Evolutionary conservation across 2,888 invertebrate species (phyloP).

Genomic region (Exephanes ischioxanthus): DNA sequence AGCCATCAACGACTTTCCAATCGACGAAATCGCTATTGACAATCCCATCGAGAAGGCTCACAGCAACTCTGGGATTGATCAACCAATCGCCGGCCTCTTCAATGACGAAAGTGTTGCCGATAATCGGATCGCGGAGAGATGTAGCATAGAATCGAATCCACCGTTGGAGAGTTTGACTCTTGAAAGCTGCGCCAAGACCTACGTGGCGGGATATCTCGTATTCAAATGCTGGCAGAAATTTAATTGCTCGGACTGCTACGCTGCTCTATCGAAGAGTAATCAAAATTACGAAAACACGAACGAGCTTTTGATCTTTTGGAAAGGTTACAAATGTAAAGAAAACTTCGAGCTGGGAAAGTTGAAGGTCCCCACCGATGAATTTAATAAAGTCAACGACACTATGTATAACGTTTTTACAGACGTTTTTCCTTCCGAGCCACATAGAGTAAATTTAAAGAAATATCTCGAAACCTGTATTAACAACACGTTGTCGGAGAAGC

Average conservation of each 20-base stretch:
- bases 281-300: neutral
- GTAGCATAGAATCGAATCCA: neutral
- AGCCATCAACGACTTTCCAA: neutral
- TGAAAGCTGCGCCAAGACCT: constrained; percentile 3
- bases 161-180: neutral
- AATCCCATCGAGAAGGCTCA: neutral
- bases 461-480: constrained; percentile 22
- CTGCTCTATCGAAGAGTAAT: constrained; percentile 7
- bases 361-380: constrained; percentile 27
- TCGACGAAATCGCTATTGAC: neutral
- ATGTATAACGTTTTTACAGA: constrained; percentile 15
- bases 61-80: neutral
- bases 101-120: neutral
- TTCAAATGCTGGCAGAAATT: neutral
- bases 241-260: neutral
- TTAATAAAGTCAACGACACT: constrained; percentile 23
- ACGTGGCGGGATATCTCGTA: constrained; percentile 1
- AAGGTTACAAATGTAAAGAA: constrained; percentile 41
- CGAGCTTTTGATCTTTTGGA: constrained; percentile 46
- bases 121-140: neutral
- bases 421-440: constrained; percentile 18
- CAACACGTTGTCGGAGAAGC: constrained; percentile 25
- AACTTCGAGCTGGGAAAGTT: constrained; percentile 44
- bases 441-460: constrained; percentile 8
- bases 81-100: neutral